Base-by-base conservation (phyloP, 2,888 invertebrate species). In the Trissolcus japonicus region DNA sequence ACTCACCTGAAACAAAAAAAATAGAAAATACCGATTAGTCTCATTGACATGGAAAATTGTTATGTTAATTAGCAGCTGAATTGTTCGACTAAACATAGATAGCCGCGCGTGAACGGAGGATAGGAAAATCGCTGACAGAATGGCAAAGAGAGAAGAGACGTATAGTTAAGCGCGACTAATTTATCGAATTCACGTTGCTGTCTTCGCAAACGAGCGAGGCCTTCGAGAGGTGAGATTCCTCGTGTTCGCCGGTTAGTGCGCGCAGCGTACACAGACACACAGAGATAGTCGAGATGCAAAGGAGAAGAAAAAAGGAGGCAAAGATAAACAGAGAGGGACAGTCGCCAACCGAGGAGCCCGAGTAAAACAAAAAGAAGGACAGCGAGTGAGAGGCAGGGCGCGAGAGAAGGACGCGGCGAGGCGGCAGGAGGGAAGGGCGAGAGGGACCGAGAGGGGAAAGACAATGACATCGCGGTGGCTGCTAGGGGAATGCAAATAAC, bases 401-500 rank as follows among this genome's bases (percentile, higher is more conserved):
- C 11, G 55, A 40, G 29, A 6, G 43, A 79, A 78, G n/a, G 53
- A 54, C 25, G 25, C n/a, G 13, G 25, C 74, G 81, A 81, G 35
- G 65, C 13, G 35, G 65, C 13, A 50, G 57, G 43, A 61, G 74
- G 19, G 43, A 60, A 56, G 48, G 56, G 72, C 62, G 63, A 48
- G 67, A 51, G 72, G 62, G 74, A 53, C 65, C 40, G 59, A 65
- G 71, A 71, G 75, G 79, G 77, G 71, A 75, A 78, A 80, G 80
- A 82, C 80, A 82, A 81, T 82, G 81, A 82, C 79, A 82, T 81
- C 80, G 81, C 75, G 79, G 81, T 79, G 81, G 82, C 82, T 80
- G 82, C 81, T 83, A 83, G 84, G 86, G 85, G 85, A 87, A 87
- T 87, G 86, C 85, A 87, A 87, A 87, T 86, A 87, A 84, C 83